phyloP scores from a whole-genome alignment of 2,797 vertebrate species.

The Gallirallus australis region DNA sequence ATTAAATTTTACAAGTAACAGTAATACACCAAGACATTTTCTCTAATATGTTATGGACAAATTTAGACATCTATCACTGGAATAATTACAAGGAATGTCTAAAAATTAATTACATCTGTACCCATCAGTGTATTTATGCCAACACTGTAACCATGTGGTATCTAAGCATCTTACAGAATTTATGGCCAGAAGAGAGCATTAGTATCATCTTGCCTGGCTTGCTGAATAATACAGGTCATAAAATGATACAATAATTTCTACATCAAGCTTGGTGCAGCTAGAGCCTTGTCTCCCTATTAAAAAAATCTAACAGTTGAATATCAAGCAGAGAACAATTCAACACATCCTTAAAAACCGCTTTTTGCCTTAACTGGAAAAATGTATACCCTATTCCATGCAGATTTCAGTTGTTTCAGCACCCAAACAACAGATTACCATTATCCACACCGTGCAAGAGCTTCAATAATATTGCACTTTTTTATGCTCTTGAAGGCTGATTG shows the following conservation, averaged over 20 bases:
- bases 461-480: not conserved
- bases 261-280: not conserved
- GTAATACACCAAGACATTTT: not conserved
- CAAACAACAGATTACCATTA: not conserved
- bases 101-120: slow-evolving; percentile 46
- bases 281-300: not conserved
- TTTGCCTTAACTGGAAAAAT: not conserved
- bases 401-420: not conserved
- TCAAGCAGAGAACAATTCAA: not conserved
- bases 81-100: slow-evolving; percentile 28
- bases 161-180: slow-evolving; percentile 40
- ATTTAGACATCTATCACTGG: slow-evolving; percentile 8
- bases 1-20: slow-evolving; percentile 11
- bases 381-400: not conserved
- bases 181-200: not conserved
- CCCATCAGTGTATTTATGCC: slow-evolving; percentile 21
- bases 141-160: not conserved
- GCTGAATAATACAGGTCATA: slow-evolving; percentile 4
- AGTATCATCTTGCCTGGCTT: slow-evolving; percentile 1
- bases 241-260: slow-evolving; percentile 33
- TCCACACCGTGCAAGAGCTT: not conserved
- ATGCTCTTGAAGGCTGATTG: not conserved
- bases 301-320: not conserved
- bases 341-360: not conserved
- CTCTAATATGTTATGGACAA: not conserved